Evolutionary conservation across 1,140 invertebrate genomes (phyloP).

Genomic region (Pseudomyrmex pallidus): DNA sequence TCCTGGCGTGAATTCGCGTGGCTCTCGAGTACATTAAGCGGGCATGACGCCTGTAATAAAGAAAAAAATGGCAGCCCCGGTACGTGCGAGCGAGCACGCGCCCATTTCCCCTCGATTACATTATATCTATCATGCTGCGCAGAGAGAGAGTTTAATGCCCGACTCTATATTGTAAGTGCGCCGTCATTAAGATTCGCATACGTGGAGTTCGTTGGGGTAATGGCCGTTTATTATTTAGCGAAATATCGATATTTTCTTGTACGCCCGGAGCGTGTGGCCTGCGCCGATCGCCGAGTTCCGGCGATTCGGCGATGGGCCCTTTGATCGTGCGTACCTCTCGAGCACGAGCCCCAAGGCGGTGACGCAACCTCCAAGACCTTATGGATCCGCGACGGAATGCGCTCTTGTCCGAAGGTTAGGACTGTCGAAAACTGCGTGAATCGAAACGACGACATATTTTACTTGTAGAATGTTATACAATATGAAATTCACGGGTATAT

Average conservation of each 20-base stretch:
- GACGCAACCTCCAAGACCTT: slow-evolving; percentile 71
- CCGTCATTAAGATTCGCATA: slow-evolving; percentile 46
- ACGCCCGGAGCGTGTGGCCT: slow-evolving; percentile 57
- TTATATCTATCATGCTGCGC: slow-evolving; percentile 54
- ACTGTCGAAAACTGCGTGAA: slow-evolving; percentile 26
- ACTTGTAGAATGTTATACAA: background rate
- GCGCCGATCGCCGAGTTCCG: slow-evolving; percentile 64
- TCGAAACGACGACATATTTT: slow-evolving; percentile 49
- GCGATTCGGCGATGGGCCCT: slow-evolving; percentile 73
- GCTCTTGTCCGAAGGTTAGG: slow-evolving; percentile 39
- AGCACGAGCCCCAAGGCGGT: slow-evolving; percentile 57
- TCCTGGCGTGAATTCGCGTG: slow-evolving; percentile 59
- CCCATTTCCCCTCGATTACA: slow-evolving; percentile 45
- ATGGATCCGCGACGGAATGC: slow-evolving; percentile 60
- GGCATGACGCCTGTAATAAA: slow-evolving; percentile 64
- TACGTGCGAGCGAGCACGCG: slow-evolving; percentile 20
- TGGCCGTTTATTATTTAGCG: slow-evolving; percentile 49
- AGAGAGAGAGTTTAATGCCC: slow-evolving; percentile 39
- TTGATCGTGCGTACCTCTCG: slow-evolving; percentile 71
- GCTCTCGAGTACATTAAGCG: slow-evolving; percentile 63
- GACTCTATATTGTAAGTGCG: slow-evolving; percentile 28
- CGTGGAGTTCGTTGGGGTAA: slow-evolving; percentile 40
- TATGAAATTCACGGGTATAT: background rate
- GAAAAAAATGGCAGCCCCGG: slow-evolving; percentile 24
- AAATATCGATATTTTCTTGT: slow-evolving; percentile 66